Percentiles rank a stretch among this genome's conserved stretches.
phyloP scores from a whole-genome alignment of 2,888 invertebrate genomes.

The Podotricha telesiphe region DNA sequence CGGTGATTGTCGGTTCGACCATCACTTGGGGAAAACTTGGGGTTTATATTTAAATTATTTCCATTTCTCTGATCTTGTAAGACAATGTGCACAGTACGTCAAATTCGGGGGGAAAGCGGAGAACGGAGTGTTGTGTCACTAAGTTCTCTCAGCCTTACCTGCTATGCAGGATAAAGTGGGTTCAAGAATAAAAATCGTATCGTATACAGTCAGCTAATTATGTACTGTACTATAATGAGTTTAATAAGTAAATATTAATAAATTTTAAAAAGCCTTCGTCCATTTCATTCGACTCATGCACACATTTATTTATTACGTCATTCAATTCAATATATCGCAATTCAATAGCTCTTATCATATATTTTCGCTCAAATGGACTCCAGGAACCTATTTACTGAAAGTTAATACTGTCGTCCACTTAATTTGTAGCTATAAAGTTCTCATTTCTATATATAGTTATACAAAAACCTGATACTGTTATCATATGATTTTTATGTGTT shows the following conservation, averaged over 20 bases:
- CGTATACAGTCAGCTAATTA: neutral
- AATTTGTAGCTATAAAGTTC: neutral
- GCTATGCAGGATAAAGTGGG: too few species aligned
- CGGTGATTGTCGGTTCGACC: too few species aligned
- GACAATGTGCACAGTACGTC: too few species aligned
- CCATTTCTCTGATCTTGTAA: too few species aligned
- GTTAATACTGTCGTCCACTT: conserved; percentile 17
- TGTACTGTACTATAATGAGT: neutral
- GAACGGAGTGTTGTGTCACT: too few species aligned
- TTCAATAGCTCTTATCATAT: conserved; percentile 37
- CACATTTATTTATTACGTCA: conserved; percentile 36
- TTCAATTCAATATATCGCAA: conserved; percentile 33
- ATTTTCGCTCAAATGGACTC: conserved; percentile 38
- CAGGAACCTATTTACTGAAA: conserved; percentile 35
- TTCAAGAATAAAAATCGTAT: neutral
- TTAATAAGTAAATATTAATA: conserved; percentile 15
- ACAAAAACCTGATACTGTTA: too few species aligned
- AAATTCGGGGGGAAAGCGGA: too few species aligned
- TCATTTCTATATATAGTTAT: neutral
- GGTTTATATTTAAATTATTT: too few species aligned
- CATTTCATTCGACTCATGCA: conserved; percentile 23
- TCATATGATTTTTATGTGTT: too few species aligned
- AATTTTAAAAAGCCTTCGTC: conserved; percentile 2
- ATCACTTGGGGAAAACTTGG: too few species aligned
- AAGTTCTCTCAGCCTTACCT: too few species aligned